phyloP scores from a whole-genome alignment of 2,888 invertebrate genomes.

The Perizoma affinitatum region DNA sequence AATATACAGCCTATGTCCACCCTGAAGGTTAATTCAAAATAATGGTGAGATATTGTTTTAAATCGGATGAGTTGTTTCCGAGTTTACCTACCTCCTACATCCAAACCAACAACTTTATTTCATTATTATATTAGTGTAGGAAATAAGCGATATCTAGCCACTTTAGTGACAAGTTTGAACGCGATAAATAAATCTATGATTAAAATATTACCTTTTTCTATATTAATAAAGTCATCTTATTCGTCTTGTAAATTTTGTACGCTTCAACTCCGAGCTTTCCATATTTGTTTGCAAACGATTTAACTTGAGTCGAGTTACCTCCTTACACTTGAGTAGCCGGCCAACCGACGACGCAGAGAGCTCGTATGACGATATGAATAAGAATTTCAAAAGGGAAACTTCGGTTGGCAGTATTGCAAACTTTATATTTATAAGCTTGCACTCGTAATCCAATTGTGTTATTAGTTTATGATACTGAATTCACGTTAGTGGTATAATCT shows the following conservation, averaged over 20 bases:
- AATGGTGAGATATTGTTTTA: too few relatives aligned
- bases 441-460: too few relatives aligned
- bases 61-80: too few relatives aligned
- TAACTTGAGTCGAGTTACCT: slow-evolving; percentile 6
- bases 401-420: not conserved
- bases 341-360: not conserved
- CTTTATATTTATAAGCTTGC: not conserved
- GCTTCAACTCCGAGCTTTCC: not conserved
- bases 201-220: too few relatives aligned
- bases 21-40: too few relatives aligned
- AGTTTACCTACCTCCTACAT: too few relatives aligned
- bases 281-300: slow-evolving; percentile 9
- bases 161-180: not conserved
- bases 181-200: slow-evolving; percentile 4
- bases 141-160: slow-evolving; percentile 9
- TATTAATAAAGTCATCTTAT: too few relatives aligned
- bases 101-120: too few relatives aligned
- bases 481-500: too few relatives aligned
- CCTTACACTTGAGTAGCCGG: slow-evolving; percentile 3
- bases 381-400: slow-evolving; percentile 8
- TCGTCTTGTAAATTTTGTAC: not conserved
- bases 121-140: not conserved
- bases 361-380: slow-evolving; percentile 1
- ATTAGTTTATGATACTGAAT: too few relatives aligned
- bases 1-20: too few relatives aligned